A percentile compares a stretch with the other conserved stretches of the same genome.
phyloP scores from a whole-genome alignment of 2,113 vertebrate species.

The Corydoras maculifer region DNA sequence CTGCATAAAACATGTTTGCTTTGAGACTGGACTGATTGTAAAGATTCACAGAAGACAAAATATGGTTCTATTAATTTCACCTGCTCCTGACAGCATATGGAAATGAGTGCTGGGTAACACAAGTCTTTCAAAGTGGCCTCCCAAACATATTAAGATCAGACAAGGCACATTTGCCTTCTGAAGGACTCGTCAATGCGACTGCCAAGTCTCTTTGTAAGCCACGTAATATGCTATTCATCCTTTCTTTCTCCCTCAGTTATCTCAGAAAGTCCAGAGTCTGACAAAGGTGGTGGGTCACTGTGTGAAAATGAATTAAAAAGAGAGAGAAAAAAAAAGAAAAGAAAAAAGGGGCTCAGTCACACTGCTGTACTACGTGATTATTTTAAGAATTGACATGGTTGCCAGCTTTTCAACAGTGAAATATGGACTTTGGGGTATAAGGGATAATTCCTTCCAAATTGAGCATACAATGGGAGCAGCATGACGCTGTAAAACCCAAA shows the following conservation, averaged over 20 bases:
- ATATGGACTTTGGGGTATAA: slow-evolving; percentile 27
- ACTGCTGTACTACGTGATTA: slow-evolving; percentile 52
- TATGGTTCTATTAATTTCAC: too few species aligned
- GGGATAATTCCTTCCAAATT: slow-evolving; percentile 32
- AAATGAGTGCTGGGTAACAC: background rate
- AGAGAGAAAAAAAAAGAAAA: slow-evolving; percentile 41
- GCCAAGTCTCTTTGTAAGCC: slow-evolving; percentile 59
- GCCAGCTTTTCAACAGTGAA: slow-evolving; percentile 33
- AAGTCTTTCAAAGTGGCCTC: slow-evolving; percentile 53
- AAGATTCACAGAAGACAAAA: too few species aligned
- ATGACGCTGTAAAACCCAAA: slow-evolving; percentile 45
- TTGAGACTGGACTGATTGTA: too few species aligned
- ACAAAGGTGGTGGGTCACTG: slow-evolving; percentile 56
- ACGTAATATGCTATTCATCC: slow-evolving; percentile 65
- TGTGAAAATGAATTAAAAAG: slow-evolving; percentile 46
- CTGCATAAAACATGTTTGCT: too few species aligned
- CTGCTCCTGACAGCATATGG: background rate
- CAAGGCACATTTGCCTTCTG: slow-evolving; percentile 54
- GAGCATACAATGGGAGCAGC: slow-evolving; percentile 30
- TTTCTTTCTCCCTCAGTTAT: slow-evolving; percentile 62
- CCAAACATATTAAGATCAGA: slow-evolving; percentile 59
- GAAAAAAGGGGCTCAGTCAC: slow-evolving; percentile 51
- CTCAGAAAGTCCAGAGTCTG: slow-evolving; percentile 56
- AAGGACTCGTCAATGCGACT: slow-evolving; percentile 61
- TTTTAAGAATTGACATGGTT: slow-evolving; percentile 37